Evolutionary conservation across 2,113 vertebrate species (phyloP).

Genomic region (Sisor rabdophorus): DNA sequence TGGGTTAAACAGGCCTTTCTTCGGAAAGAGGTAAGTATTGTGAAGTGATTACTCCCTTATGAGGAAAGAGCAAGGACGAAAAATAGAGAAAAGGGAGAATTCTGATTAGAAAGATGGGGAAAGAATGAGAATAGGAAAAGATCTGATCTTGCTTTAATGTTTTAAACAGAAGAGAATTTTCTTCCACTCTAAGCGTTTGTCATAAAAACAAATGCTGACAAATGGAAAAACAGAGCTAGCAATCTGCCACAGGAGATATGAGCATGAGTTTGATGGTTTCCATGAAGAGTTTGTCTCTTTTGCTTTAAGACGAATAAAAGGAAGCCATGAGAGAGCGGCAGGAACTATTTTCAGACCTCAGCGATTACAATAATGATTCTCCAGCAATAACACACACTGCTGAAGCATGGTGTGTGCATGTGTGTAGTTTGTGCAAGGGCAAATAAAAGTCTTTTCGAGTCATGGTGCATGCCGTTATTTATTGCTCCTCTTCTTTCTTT

Average conservation of each 20-base stretch:
- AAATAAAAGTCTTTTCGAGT: slow-evolving; percentile 28
- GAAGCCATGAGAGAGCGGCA: slow-evolving; percentile 17
- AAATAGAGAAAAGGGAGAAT: slow-evolving; percentile 1
- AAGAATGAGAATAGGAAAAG: not conserved
- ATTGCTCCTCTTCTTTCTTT: not conserved
- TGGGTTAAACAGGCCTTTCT: slow-evolving; percentile 25
- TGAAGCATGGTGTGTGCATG: slow-evolving; percentile 35
- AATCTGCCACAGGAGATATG: slow-evolving; percentile 19
- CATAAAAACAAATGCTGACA: slow-evolving; percentile 55
- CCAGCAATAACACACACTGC: slow-evolving; percentile 45
- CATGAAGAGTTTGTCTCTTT: not conserved
- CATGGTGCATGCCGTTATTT: slow-evolving; percentile 15
- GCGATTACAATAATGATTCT: slow-evolving; percentile 54
- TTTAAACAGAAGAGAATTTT: slow-evolving; percentile 55
- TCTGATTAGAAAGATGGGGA: not conserved
- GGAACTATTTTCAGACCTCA: slow-evolving; percentile 34
- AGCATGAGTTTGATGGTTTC: not conserved
- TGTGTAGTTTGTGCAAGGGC: slow-evolving; percentile 13
- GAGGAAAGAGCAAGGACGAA: not conserved
- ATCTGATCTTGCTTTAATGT: slow-evolving; percentile 46
- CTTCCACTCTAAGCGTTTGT: slow-evolving; percentile 44
- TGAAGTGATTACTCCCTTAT: not conserved
- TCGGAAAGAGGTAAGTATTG: not conserved
- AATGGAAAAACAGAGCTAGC: slow-evolving; percentile 55
- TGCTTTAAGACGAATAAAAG: slow-evolving; percentile 30